Conservation (phyloP, 2,888 invertebrate genomes). For the Sarcophaga carnaria region DNA sequence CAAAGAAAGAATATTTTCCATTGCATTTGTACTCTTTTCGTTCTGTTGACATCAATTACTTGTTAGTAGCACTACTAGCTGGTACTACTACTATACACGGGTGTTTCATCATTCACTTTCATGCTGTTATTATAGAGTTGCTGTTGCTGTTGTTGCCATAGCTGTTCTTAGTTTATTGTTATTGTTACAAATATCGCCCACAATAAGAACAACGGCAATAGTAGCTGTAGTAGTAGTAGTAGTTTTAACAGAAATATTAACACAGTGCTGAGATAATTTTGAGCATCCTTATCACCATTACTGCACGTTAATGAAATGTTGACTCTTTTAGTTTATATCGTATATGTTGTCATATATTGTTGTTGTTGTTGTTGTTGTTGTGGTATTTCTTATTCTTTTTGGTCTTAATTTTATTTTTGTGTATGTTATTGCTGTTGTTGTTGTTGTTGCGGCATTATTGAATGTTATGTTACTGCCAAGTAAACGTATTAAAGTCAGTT, state of each 20-base stretch:
- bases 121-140: neutral
- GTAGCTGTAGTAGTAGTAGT: neutral
- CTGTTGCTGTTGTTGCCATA: neutral
- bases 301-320: neutral
- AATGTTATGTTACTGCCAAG: slow-evolving; percentile 62
- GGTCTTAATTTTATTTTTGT: neutral
- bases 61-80: neutral
- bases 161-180: neutral
- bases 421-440: neutral
- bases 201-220: neutral
- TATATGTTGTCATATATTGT: neutral
- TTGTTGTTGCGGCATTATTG: slow-evolving; percentile 51
- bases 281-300: neutral
- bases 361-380: neutral
- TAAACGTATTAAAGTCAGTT: slow-evolving; percentile 57
- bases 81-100: neutral
- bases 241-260: neutral
- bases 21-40: neutral
- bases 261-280: slow-evolving; percentile 14
- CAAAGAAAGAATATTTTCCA: neutral
- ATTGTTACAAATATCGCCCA: neutral
- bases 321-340: neutral
- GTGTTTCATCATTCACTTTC: neutral
- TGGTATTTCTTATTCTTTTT: neutral
- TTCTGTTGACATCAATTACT: too few species aligned